phyloP scores from a whole-genome alignment of 2,888 invertebrate genomes.

The Rhopalosiphum nymphaeae region DNA sequence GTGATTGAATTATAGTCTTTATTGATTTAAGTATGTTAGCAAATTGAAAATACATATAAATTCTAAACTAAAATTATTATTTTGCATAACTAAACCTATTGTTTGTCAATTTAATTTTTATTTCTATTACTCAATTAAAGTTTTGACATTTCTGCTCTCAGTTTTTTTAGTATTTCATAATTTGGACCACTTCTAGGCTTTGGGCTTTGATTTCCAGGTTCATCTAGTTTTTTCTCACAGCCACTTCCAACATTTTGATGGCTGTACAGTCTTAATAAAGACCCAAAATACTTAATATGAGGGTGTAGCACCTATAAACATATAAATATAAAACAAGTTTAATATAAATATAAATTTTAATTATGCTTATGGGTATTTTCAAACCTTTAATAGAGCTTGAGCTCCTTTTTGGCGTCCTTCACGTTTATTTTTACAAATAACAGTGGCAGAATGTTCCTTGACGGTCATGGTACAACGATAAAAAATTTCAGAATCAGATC shows the following conservation, averaged over 20 bases:
- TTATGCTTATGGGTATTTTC: background rate
- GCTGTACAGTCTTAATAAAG: conserved; percentile 91
- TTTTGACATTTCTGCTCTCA: conserved; percentile 85
- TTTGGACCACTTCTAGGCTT: conserved; percentile 92
- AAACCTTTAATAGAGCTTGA: conserved; percentile 85
- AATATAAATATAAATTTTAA: background rate
- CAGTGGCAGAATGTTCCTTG: conserved; percentile 90
- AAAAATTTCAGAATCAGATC: conserved; percentile 73
- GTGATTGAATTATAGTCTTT: background rate
- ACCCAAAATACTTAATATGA: conserved; percentile 94
- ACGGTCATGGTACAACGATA: conserved; percentile 96
- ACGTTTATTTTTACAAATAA: conserved; percentile 93
- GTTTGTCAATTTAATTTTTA: background rate
- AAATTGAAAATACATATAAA: background rate
- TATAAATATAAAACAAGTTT: conserved; percentile 41
- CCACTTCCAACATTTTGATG: conserved; percentile 90
- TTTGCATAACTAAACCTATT: background rate
- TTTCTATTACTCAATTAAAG: conserved; percentile 69
- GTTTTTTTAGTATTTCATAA: conserved; percentile 87
- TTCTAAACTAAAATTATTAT: background rate
- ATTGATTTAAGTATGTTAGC: background rate
- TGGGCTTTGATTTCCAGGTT: conserved; percentile 91
- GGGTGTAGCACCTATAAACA: conserved; percentile 86
- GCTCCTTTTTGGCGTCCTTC: conserved; percentile 97
- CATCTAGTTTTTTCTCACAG: conserved; percentile 91